A percentile compares a stretch with the other conserved stretches of the same genome.
phyloP scores from a whole-genome alignment of 2,888 invertebrate species.

The Chloromyia formosa region DNA sequence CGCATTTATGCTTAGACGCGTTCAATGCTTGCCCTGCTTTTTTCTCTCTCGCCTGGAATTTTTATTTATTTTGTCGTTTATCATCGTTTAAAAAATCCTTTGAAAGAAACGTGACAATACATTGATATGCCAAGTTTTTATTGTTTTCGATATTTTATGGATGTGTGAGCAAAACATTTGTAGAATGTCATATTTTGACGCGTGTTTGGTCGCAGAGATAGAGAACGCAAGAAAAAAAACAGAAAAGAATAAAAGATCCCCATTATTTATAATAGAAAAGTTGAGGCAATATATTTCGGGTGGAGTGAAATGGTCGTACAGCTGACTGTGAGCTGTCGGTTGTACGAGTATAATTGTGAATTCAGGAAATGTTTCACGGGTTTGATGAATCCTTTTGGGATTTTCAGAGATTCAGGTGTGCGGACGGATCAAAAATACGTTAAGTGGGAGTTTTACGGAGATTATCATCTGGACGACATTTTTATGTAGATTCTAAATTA shows the following conservation, averaged over 20 bases:
- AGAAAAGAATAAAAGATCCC: background rate
- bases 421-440: background rate
- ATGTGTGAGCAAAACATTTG: constrained; percentile 20
- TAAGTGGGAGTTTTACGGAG: no score
- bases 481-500: no score
- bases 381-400: background rate
- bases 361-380: background rate
- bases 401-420: background rate
- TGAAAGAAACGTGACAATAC: constrained; percentile 35
- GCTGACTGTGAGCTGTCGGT: no score
- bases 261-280: background rate
- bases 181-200: constrained; percentile 29
- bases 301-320: no score
- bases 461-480: no score
- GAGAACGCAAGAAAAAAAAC: background rate
- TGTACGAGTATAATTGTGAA: background rate
- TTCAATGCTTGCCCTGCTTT: background rate
- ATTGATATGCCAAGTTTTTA: constrained; percentile 37
- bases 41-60: background rate
- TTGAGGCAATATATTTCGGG: background rate
- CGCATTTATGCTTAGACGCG: constrained; percentile 39
- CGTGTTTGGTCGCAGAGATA: no score
- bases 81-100: constrained; percentile 42
- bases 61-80: constrained; percentile 41
- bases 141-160: constrained; percentile 41